These are phyloP conservation scores for Heliconius eleuchia DNA, from an alignment of 1,140 invertebrate species.

Conservation along the genomic window DNA sequence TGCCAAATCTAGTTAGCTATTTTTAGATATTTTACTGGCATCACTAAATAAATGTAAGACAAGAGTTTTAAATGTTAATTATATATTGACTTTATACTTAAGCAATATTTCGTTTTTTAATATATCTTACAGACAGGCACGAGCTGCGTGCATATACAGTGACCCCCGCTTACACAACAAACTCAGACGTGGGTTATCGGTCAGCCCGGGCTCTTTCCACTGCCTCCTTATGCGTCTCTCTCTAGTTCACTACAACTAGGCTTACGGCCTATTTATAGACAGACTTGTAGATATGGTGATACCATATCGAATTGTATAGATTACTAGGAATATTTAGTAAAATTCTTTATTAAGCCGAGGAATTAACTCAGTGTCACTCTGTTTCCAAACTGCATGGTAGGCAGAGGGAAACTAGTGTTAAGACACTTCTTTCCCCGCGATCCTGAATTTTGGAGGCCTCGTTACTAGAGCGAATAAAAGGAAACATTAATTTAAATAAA, in stretches of 20 bases:
- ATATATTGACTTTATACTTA: background rate
- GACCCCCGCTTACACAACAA: constrained; percentile 34
- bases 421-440: no score
- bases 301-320: background rate
- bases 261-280: constrained; percentile 26
- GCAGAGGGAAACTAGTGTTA: no score
- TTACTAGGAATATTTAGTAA: background rate
- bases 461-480: no score
- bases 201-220: constrained; percentile 38
- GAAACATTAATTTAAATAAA: no score
- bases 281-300: background rate
- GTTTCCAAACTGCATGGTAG: no score
- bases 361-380: no score
- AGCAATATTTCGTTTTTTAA: constrained; percentile 5
- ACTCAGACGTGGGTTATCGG: constrained; percentile 36
- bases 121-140: constrained; percentile 17
- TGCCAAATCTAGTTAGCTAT: no score
- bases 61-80: background rate
- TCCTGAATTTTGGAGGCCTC: no score
- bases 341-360: no score
- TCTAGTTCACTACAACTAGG: constrained; percentile 13
- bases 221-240: constrained; percentile 19
- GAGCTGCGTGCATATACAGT: constrained; percentile 23
- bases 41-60: no score
- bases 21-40: no score